Conservation (phyloP, 1,140 invertebrate genomes). For the Odontomachus brunneus region DNA sequence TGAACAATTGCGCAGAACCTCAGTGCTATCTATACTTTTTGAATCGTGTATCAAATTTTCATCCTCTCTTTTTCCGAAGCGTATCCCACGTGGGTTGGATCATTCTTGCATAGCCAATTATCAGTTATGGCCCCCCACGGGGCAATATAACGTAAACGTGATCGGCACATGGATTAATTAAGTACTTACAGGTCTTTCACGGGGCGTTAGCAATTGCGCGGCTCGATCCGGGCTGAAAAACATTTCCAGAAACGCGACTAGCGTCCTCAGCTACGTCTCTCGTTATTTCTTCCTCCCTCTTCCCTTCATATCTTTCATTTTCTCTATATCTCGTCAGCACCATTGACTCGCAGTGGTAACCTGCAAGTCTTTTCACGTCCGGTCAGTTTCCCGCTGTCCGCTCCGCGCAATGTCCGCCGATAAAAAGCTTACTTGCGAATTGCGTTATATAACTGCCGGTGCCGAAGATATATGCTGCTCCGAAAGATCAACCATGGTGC, state of each 20-base stretch:
- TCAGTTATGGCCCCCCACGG: slow-evolving; percentile 41
- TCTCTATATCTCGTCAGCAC: not conserved
- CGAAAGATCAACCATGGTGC: slow-evolving; percentile 42
- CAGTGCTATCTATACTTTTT: too few relatives aligned
- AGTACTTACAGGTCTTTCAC: slow-evolving; percentile 68
- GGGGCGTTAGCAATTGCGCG: slow-evolving; percentile 53
- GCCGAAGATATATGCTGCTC: slow-evolving; percentile 16
- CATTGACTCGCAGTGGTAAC: not conserved
- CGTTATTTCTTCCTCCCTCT: too few relatives aligned
- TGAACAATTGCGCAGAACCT: too few relatives aligned
- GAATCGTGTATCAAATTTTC: too few relatives aligned
- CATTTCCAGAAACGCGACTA: slow-evolving; percentile 45
- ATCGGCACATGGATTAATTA: slow-evolving; percentile 66
- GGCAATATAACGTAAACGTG: not conserved
- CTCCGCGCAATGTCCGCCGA: not conserved
- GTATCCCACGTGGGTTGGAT: too few relatives aligned
- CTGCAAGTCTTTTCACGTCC: slow-evolving; percentile 53
- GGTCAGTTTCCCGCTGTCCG: slow-evolving; percentile 8
- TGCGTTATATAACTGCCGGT: slow-evolving; percentile 13
- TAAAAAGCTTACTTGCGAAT: slow-evolving; percentile 9
- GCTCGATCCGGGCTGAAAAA: slow-evolving; percentile 65
- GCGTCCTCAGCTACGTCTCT: not conserved
- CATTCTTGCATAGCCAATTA: too few relatives aligned
- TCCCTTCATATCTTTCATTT: not conserved
- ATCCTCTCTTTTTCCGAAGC: too few relatives aligned